These are phyloP conservation scores for Aphelenchoides avenae DNA, from an alignment of 1,140 invertebrate species.

Conservation along the genomic window DNA sequence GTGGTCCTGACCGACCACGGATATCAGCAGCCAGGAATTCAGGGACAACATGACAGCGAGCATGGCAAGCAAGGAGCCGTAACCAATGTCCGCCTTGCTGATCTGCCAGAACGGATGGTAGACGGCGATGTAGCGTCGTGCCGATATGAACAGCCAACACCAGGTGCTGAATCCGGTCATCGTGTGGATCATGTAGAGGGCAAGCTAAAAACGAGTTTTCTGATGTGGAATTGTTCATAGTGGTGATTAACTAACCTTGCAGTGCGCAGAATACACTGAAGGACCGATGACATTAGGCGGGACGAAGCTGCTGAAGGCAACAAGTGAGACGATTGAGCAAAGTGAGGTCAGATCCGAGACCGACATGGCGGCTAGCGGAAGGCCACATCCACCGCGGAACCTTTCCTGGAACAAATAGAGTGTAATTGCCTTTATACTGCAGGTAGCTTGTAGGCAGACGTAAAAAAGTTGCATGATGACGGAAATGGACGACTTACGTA, in stretches of 20 bases:
- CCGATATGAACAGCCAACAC: slow-evolving; percentile 43
- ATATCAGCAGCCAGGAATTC: slow-evolving; percentile 34
- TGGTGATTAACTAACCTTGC: slow-evolving; percentile 36
- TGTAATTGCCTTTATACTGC: too few species aligned
- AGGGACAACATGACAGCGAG: slow-evolving; percentile 20
- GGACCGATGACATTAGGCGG: slow-evolving; percentile 14
- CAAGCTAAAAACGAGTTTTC: too few species aligned
- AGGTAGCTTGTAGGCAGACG: too few species aligned
- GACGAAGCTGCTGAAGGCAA: slow-evolving; percentile 32
- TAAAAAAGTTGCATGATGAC: too few species aligned
- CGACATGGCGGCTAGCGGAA: slow-evolving; percentile 39
- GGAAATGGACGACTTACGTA: too few species aligned
- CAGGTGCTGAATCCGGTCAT: slow-evolving; percentile 40
- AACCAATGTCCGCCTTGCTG: slow-evolving; percentile 24
- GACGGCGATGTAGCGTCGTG: slow-evolving; percentile 38
- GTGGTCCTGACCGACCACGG: slow-evolving; percentile 24
- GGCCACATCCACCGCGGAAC: slow-evolving; percentile 35
- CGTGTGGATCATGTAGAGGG: slow-evolving; percentile 36
- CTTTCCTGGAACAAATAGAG: too few species aligned
- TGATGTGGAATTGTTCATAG: too few species aligned
- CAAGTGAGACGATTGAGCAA: slow-evolving; percentile 22
- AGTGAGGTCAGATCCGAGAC: slow-evolving; percentile 34
- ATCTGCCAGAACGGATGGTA: slow-evolving; percentile 43
- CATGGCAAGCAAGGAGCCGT: slow-evolving; percentile 21
- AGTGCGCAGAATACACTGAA: slow-evolving; percentile 22